Conservation (phyloP, 2,797 vertebrate genomes). For the Miopithecus talapoin region DNA sequence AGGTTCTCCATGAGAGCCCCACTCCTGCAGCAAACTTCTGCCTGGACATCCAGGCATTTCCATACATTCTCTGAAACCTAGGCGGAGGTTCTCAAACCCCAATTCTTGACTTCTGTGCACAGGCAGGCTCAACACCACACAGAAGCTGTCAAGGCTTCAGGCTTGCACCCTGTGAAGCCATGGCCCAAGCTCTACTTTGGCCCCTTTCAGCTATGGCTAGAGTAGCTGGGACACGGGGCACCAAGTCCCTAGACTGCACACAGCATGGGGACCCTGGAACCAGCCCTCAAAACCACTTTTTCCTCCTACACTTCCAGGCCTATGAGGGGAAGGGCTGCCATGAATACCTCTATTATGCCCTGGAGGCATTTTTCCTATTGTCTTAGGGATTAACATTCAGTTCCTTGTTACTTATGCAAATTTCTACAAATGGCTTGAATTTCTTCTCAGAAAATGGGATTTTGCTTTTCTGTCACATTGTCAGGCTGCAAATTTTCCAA, state of each 20-base stretch:
- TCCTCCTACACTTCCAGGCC: not conserved
- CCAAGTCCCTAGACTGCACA: not conserved
- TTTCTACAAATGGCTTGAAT: not conserved
- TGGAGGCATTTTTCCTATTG: not conserved
- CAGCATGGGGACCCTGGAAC: not conserved
- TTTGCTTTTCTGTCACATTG: not conserved
- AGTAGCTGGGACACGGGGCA: not conserved
- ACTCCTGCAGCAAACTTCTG: not conserved
- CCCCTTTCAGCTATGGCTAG: not conserved
- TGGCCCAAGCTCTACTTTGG: not conserved
- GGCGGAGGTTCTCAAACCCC: not conserved
- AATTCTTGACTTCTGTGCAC: not conserved
- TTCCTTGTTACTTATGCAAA: not conserved
- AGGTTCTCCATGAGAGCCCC: not conserved
- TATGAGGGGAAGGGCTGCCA: not conserved
- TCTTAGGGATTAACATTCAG: not conserved
- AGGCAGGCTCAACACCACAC: not conserved
- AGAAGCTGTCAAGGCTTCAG: not conserved
- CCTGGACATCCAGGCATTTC: not conserved
- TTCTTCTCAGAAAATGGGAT: not conserved
- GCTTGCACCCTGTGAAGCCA: not conserved
- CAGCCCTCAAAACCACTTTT: not conserved
- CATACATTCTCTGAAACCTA: not conserved
- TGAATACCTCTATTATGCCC: not conserved
- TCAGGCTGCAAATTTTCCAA: not conserved